Conservation (phyloP, 2,888 invertebrate genomes). For the Aleiodes alternator region DNA sequence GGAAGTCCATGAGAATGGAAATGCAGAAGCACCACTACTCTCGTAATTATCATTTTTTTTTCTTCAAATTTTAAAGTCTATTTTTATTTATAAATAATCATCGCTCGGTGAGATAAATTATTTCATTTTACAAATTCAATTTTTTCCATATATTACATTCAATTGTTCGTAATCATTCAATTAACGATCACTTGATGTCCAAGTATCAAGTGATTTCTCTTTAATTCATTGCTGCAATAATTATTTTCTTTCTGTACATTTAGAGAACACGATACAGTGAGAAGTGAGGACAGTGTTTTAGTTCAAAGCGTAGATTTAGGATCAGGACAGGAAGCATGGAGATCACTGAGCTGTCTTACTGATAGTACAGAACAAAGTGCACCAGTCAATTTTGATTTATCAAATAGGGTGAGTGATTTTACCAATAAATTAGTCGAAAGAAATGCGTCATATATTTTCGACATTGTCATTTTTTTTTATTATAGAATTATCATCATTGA, state of each 20-base stretch:
- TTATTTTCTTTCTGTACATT: constrained; percentile 26
- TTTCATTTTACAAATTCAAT: too few species aligned
- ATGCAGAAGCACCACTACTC: constrained; percentile 54
- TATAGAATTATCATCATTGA: too few species aligned
- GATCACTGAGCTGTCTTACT: constrained; percentile 89
- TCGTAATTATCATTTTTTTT: constrained; percentile 60
- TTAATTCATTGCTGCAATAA: not conserved
- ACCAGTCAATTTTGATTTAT: constrained; percentile 94
- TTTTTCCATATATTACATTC: too few species aligned
- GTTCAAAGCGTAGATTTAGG: constrained; percentile 75
- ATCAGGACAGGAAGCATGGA: constrained; percentile 84
- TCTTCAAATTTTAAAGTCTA: not conserved
- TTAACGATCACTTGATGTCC: not conserved
- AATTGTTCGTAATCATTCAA: not conserved
- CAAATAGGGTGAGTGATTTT: constrained; percentile 83
- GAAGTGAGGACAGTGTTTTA: constrained; percentile 76
- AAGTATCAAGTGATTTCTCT: not conserved
- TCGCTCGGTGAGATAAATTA: too few species aligned
- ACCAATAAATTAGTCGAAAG: not conserved
- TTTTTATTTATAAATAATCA: not conserved
- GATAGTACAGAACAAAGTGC: constrained; percentile 94
- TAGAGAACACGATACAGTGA: constrained; percentile 66
- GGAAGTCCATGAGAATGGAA: constrained; percentile 54
- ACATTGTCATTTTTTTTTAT: too few species aligned
- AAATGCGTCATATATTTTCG: too few species aligned